Evolutionary conservation across 2,797 vertebrate species (phyloP).

Genomic region (Catamblyrhynchus diadema): DNA sequence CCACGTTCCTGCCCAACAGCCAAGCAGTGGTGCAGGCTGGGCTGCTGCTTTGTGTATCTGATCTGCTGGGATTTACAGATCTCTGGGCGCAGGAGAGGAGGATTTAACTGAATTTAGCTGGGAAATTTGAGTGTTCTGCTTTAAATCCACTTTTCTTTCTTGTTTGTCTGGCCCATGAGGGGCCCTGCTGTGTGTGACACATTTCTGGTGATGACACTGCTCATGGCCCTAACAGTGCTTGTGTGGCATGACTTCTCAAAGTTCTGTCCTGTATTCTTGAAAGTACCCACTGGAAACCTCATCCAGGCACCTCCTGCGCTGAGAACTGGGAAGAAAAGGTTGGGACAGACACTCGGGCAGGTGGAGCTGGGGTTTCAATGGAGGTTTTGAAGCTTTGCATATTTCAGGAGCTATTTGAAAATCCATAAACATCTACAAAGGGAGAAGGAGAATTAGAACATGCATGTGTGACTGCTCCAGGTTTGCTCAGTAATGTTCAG

Average conservation of each 20-base stretch:
- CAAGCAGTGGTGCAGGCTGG: neutral
- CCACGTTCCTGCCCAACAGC: neutral
- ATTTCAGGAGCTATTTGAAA: neutral
- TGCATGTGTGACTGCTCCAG: neutral
- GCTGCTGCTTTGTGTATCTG: neutral
- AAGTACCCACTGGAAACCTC: neutral
- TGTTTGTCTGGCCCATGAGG: neutral
- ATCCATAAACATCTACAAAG: neutral
- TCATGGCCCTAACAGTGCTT: neutral
- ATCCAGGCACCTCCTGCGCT: neutral
- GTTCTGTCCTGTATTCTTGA: neutral
- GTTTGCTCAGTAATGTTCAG: neutral
- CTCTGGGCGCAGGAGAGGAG: no score
- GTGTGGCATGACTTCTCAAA: fast-evolving
- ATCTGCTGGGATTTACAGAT: neutral
- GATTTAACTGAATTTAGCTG: neutral
- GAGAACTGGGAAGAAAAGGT: neutral
- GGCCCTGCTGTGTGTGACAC: neutral
- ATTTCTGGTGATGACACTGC: neutral
- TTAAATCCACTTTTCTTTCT: neutral
- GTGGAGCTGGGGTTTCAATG: neutral
- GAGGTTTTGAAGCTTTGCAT: neutral
- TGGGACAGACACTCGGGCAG: neutral
- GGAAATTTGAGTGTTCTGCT: neutral
- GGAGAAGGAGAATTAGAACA: neutral